Conservation (phyloP, 2,888 invertebrate species). For the Acrobasis consociella region DNA sequence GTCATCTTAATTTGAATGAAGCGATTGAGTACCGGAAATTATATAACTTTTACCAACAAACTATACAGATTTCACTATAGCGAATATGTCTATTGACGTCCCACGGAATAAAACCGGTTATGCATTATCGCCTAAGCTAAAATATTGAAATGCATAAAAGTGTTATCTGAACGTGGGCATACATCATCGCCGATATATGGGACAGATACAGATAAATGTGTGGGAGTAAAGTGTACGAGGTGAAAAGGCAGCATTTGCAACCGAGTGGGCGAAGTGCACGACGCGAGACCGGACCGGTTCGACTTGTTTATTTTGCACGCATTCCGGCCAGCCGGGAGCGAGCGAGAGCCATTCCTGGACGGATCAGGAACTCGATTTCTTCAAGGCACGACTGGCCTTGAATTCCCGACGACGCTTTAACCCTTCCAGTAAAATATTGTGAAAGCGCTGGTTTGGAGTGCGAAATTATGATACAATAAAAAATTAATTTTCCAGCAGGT, state of each 20-base stretch:
- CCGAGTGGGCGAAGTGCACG: constrained; percentile 62
- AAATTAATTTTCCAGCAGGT: neutral
- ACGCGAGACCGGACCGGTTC: constrained; percentile 72
- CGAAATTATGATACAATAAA: neutral
- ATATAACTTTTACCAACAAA: too few species aligned
- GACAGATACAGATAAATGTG: constrained; percentile 5
- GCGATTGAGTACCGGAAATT: too few species aligned
- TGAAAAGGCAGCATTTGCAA: constrained; percentile 59
- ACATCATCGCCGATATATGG: constrained; percentile 4
- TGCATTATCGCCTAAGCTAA: neutral
- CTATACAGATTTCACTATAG: neutral
- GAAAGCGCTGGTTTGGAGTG: constrained; percentile 30
- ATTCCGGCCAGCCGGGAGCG: constrained; percentile 72
- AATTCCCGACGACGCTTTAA: constrained; percentile 52
- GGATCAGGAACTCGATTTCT: constrained; percentile 68
- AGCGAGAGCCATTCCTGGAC: constrained; percentile 69
- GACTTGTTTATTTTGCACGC: constrained; percentile 81
- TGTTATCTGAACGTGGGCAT: neutral
- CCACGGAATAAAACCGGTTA: neutral
- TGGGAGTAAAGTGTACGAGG: constrained; percentile 50
- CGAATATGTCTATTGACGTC: neutral
- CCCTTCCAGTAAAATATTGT: constrained; percentile 46
- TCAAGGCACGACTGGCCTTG: constrained; percentile 65
- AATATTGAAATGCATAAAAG: constrained; percentile 4
- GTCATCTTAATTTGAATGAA: too few species aligned